These are phyloP conservation scores for Gasteruption jaculator DNA, from an alignment of 2,888 invertebrate genomes.

Conservation along the genomic window DNA sequence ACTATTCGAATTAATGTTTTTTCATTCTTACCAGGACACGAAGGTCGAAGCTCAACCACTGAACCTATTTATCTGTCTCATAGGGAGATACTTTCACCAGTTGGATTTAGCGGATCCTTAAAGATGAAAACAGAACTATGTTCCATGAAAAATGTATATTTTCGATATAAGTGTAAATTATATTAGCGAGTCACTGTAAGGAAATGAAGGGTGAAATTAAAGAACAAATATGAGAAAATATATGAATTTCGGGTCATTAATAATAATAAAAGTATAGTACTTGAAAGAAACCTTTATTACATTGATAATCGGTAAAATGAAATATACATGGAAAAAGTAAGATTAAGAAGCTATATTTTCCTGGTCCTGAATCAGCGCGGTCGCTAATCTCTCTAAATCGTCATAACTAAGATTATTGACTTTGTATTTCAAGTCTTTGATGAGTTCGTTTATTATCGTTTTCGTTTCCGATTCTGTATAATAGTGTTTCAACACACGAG, in stretches of 20 bases:
- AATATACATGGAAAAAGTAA: too few relatives aligned
- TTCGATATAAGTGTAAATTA: too few relatives aligned
- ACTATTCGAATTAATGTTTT: background rate
- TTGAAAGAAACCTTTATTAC: too few relatives aligned
- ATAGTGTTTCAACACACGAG: constrained; percentile 60
- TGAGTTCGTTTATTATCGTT: constrained; percentile 57
- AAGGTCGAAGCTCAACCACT: constrained; percentile 53
- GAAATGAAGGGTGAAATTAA: too few relatives aligned
- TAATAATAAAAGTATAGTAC: too few relatives aligned
- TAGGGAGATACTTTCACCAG: constrained; percentile 71
- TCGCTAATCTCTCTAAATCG: constrained; percentile 58
- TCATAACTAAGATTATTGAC: constrained; percentile 58
- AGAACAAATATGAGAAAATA: too few relatives aligned
- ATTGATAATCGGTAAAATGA: too few relatives aligned
- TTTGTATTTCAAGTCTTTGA: constrained; percentile 56
- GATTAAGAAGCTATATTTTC: constrained; percentile 56
- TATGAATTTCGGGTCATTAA: too few relatives aligned
- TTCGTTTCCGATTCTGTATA: constrained; percentile 64
- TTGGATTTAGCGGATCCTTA: constrained; percentile 64
- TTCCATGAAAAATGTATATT: constrained; percentile 20
- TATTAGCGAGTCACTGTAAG: too few relatives aligned
- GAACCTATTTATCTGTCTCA: constrained; percentile 72
- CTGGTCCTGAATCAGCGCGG: constrained; percentile 67
- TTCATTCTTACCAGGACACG: constrained; percentile 22
- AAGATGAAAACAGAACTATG: constrained; percentile 16